These are phyloP conservation scores for Pangasius djambal DNA, from an alignment of 2,797 vertebrate species.

Conservation along the genomic window DNA sequence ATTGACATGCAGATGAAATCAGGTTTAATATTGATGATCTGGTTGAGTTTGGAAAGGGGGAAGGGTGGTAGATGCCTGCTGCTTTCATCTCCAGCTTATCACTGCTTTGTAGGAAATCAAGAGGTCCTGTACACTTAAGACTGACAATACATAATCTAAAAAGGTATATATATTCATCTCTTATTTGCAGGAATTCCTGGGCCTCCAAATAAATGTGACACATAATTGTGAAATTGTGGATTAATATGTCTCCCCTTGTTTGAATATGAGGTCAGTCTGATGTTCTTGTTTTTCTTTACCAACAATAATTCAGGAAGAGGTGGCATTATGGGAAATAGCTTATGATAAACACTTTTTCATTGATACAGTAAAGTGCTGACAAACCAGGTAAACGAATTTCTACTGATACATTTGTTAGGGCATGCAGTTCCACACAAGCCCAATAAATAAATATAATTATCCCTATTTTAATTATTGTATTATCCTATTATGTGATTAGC, in stretches of 20 bases:
- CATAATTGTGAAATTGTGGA: not conserved
- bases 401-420: not conserved
- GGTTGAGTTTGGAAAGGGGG: conserved; percentile 34
- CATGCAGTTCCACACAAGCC: not conserved
- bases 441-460: not conserved
- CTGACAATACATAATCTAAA: not conserved
- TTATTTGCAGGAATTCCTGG: not conserved
- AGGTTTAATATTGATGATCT: conserved; percentile 58
- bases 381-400: not conserved
- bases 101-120: conserved; percentile 7
- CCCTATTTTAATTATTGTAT: not conserved
- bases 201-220: not conserved
- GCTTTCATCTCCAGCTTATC: not conserved
- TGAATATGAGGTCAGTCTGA: not conserved
- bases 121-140: not conserved
- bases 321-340: not conserved
- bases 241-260: no score
- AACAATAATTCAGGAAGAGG: not conserved
- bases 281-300: not conserved
- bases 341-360: not conserved
- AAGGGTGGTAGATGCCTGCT: not conserved
- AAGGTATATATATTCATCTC: not conserved
- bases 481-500: not conserved
- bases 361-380: not conserved
- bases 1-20: conserved; percentile 50